Percentiles rank a stretch among this genome's conserved stretches.
Conservation (phyloP, 2,888 invertebrate genomes). For the Drosophila melanosoma region DNA sequence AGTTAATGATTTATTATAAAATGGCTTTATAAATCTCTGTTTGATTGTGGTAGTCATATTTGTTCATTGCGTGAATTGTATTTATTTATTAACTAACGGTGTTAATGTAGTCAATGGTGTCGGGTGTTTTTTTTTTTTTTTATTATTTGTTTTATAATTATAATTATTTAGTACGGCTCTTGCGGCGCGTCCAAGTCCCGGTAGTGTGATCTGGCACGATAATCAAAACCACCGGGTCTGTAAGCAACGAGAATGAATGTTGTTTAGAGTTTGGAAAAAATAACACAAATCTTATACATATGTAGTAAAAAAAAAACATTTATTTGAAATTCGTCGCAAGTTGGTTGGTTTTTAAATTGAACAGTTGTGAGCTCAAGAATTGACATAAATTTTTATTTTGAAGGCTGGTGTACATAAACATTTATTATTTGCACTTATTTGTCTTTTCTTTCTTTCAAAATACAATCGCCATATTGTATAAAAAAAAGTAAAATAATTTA, state of each 20-base stretch:
- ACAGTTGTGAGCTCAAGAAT: slow-evolving; percentile 10
- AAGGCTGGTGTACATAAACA: slow-evolving; percentile 22
- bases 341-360: slow-evolving; percentile 3
- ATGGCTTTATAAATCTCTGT: slow-evolving; percentile 15
- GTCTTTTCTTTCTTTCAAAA: slow-evolving; percentile 62
- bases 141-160: not conserved
- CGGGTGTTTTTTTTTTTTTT: not conserved
- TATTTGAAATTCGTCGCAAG: slow-evolving; percentile 41
- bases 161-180: slow-evolving; percentile 87
- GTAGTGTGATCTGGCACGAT: slow-evolving; percentile 95
- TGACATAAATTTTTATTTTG: not conserved
- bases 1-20: slow-evolving; percentile 2
- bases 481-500: slow-evolving; percentile 11
- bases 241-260: slow-evolving; percentile 86
- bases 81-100: slow-evolving; percentile 25
- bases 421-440: slow-evolving; percentile 15
- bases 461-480: slow-evolving; percentile 62
- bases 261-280: slow-evolving; percentile 61
- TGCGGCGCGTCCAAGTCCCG: slow-evolving; percentile 96
- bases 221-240: slow-evolving; percentile 90
- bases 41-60: slow-evolving; percentile 14
- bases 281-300: slow-evolving; percentile 46
- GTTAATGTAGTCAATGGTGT: slow-evolving; percentile 31
- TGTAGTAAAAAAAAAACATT: slow-evolving; percentile 54
- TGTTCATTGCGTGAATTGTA: slow-evolving; percentile 30